phyloP scores from a whole-genome alignment of 2,888 invertebrate genomes.

The Gerosis bhagava region DNA sequence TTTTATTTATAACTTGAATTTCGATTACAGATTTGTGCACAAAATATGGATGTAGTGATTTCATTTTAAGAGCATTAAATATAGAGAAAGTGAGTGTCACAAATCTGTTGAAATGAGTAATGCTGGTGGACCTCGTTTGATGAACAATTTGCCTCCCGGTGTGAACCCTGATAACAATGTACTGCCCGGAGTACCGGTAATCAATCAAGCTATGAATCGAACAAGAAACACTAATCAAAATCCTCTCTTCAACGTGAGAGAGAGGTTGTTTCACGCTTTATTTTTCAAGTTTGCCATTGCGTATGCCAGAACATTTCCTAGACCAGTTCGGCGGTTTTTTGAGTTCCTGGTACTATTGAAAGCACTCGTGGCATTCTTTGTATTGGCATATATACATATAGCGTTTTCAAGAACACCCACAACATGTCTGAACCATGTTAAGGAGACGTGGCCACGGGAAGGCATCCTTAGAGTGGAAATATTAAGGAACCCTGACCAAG shows the following conservation, averaged over 20 bases:
- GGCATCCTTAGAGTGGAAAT: constrained; percentile 97
- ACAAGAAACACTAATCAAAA: constrained; percentile 86
- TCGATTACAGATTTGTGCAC: constrained; percentile 56
- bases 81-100: constrained; percentile 17
- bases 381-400: constrained; percentile 96
- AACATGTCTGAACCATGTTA: constrained; percentile 94
- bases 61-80: constrained; percentile 5
- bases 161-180: constrained; percentile 78
- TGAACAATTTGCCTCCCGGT: constrained; percentile 72
- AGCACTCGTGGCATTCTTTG: constrained; percentile 91
- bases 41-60: constrained; percentile 47
- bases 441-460: constrained; percentile 96
- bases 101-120: constrained; percentile 51
- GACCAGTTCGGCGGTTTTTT: constrained; percentile 90
- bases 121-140: constrained; percentile 58
- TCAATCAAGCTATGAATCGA: constrained; percentile 76
- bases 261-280: constrained; percentile 96
- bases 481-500: constrained; percentile 85
- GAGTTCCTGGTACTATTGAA: constrained; percentile 92
- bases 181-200: constrained; percentile 78
- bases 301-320: constrained; percentile 95
- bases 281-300: constrained; percentile 96
- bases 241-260: constrained; percentile 92
- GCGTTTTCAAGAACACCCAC: constrained; percentile 96
- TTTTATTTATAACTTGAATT: constrained; percentile 31